These are phyloP conservation scores for Yponomeuta cagnagella DNA, from an alignment of 2,888 invertebrate species.

Conservation along the genomic window DNA sequence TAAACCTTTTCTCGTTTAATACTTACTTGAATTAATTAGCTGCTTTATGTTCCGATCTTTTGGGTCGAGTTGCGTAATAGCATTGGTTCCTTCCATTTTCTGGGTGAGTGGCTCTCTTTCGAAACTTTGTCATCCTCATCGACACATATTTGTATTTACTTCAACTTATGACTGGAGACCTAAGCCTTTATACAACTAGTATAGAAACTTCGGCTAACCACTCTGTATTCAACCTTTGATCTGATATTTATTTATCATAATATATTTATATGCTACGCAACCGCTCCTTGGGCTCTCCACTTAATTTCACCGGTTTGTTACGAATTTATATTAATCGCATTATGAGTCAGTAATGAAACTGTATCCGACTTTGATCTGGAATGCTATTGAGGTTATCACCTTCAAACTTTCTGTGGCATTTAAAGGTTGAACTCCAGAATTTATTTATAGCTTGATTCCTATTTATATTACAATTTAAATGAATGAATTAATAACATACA, in stretches of 20 bases:
- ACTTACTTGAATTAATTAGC: neutral
- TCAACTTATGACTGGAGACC: neutral
- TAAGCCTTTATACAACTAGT: neutral
- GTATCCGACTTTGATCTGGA: slow-evolving; percentile 18
- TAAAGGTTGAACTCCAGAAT: no score
- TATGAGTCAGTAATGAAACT: neutral
- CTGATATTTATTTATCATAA: slow-evolving; percentile 29
- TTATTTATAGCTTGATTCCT: no score
- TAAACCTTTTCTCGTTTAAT: neutral
- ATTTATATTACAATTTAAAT: no score
- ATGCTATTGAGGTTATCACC: neutral
- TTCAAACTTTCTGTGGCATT: no score
- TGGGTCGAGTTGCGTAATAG: neutral
- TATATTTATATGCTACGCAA: slow-evolving; percentile 17
- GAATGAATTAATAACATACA: no score
- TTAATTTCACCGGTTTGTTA: slow-evolving; percentile 41
- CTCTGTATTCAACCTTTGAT: neutral
- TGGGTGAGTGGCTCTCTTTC: neutral
- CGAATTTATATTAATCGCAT: slow-evolving; percentile 33
- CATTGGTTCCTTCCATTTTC: neutral
- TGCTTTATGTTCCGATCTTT: neutral
- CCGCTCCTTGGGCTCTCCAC: slow-evolving; percentile 34
- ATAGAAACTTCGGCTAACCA: neutral
- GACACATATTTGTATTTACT: neutral
- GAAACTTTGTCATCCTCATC: neutral